Conservation (phyloP, 2,888 invertebrate species). For the Athetis lepigone region DNA sequence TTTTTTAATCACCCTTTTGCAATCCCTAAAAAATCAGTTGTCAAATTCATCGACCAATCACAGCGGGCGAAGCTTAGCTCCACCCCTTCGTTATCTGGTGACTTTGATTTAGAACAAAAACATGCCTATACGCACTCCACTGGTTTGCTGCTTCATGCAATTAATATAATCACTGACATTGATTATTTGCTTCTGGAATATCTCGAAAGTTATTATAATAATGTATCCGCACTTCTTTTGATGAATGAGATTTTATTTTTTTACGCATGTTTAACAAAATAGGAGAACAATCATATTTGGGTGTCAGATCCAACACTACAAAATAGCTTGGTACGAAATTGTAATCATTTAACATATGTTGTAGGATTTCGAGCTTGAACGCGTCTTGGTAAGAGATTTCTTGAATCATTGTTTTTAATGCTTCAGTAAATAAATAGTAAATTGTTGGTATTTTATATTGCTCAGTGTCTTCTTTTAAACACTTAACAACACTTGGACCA, state of each 20-base stretch:
- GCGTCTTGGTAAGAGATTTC: conserved; percentile 1
- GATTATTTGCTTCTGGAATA: too few relatives aligned
- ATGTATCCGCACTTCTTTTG: neutral
- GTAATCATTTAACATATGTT: neutral
- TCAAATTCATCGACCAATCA: too few relatives aligned
- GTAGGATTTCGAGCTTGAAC: neutral
- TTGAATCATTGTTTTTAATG: conserved; percentile 32
- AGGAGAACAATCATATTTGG: too few relatives aligned
- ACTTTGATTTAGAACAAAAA: too few relatives aligned
- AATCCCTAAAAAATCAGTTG: too few relatives aligned
- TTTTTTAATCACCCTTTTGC: too few relatives aligned
- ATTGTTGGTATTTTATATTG: conserved; percentile 50
- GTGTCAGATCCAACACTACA: neutral
- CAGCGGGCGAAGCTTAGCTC: too few relatives aligned
- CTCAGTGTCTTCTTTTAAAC: conserved; percentile 60
- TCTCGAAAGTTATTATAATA: neutral
- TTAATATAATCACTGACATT: too few relatives aligned
- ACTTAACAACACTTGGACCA: conserved; percentile 48
- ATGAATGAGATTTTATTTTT: neutral
- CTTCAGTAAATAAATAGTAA: conserved; percentile 51
- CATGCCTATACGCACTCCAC: too few relatives aligned
- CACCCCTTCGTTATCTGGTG: too few relatives aligned
- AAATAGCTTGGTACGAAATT: neutral
- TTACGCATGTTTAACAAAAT: neutral
- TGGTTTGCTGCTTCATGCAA: too few relatives aligned